Percentiles rank a stretch among this genome's conserved stretches.
Evolutionary conservation across 2,888 invertebrate species (phyloP).

Genomic region (Nesidiocoris tenuis): DNA sequence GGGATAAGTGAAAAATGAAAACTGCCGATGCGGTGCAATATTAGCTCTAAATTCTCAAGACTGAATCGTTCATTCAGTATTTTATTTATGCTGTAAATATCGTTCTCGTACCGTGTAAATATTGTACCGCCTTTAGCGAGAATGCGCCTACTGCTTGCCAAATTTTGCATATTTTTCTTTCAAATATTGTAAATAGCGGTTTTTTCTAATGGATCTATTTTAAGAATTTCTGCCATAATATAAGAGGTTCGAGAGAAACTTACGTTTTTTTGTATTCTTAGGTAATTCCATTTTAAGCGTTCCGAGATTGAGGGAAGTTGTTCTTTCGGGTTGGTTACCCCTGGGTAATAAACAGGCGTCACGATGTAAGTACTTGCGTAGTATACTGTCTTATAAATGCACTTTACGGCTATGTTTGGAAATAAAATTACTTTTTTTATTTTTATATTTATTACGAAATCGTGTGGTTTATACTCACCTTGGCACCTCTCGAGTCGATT

Average conservation of each 20-base stretch:
- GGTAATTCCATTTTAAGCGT: not conserved
- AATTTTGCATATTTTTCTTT: slow-evolving; percentile 17
- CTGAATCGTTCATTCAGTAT: slow-evolving; percentile 49
- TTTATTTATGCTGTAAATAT: slow-evolving; percentile 39
- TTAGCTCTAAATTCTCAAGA: slow-evolving; percentile 48
- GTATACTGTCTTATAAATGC: slow-evolving; percentile 18
- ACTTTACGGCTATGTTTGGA: slow-evolving; percentile 29
- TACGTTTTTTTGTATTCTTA: not conserved
- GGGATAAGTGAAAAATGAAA: slow-evolving; percentile 27
- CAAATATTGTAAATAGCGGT: too few species aligned
- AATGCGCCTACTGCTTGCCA: slow-evolving; percentile 27
- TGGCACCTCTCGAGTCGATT: not conserved
- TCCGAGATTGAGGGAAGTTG: not conserved
- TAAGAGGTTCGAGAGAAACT: not conserved
- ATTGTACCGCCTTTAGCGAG: too few species aligned
- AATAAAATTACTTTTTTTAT: slow-evolving; percentile 43
- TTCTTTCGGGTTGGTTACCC: not conserved
- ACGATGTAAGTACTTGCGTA: slow-evolving; percentile 17
- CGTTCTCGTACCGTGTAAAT: not conserved
- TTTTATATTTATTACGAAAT: slow-evolving; percentile 39
- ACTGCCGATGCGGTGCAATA: slow-evolving; percentile 49
- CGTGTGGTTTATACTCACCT: not conserved
- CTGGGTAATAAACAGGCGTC: not conserved
- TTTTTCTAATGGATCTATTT: too few species aligned
- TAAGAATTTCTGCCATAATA: slow-evolving; percentile 35